These are phyloP conservation scores for Melopsittacus undulatus DNA, from an alignment of 2,797 vertebrate species.

Conservation along the genomic window DNA sequence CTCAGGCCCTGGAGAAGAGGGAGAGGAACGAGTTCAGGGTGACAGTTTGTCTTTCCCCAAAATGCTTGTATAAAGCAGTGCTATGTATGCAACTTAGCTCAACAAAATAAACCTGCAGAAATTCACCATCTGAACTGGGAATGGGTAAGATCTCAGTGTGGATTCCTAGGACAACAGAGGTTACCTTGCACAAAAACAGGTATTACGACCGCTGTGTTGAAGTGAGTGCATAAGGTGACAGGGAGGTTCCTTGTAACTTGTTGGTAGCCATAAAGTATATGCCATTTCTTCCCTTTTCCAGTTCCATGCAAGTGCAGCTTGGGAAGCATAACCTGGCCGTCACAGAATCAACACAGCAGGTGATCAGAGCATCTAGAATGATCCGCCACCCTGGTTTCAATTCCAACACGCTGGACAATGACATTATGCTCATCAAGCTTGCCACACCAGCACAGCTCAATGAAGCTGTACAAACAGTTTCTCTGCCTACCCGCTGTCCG, in stretches of 20 bases:
- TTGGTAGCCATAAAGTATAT: neutral
- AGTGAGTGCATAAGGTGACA: accelerated
- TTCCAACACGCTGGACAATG: too few relatives aligned
- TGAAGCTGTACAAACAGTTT: constrained; percentile 73
- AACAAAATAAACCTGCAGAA: neutral
- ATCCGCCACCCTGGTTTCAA: constrained; percentile 76
- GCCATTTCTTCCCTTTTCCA: constrained; percentile 41
- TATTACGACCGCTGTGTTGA: accelerated
- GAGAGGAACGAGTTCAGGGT: neutral
- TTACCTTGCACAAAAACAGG: neutral
- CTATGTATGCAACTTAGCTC: neutral
- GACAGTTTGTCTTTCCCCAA: neutral
- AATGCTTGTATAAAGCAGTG: neutral
- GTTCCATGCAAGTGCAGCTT: constrained; percentile 81
- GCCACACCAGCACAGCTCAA: constrained; percentile 75
- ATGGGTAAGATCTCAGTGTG: neutral
- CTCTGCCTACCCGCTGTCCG: constrained; percentile 78
- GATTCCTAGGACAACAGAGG: neutral
- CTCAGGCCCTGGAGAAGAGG: neutral
- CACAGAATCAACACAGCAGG: constrained; percentile 76
- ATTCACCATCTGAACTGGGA: neutral
- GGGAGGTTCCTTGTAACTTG: neutral
- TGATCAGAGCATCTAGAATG: constrained; percentile 72
- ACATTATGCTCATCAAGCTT: constrained; percentile 89
- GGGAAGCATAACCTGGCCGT: constrained; percentile 78